A percentile compares a stretch with the other conserved stretches of the same genome.
Evolutionary conservation across 2,888 invertebrate genomes (phyloP).

Genomic region (Idaea dimidiata): DNA sequence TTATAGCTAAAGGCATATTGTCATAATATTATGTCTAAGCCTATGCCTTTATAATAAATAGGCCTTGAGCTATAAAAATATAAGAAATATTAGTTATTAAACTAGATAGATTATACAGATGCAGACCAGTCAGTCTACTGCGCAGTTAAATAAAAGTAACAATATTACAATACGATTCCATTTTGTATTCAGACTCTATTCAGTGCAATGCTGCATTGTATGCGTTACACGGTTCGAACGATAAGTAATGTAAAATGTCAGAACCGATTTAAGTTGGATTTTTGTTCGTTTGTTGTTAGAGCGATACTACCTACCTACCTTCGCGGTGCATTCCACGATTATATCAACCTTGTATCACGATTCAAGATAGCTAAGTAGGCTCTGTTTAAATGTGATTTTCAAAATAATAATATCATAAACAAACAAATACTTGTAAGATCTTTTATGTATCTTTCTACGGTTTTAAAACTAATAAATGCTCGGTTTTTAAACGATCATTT

Average conservation of each 20-base stretch:
- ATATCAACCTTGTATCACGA: not conserved
- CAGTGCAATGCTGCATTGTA: not conserved
- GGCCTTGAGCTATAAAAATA: too few species aligned
- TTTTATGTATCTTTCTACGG: not conserved
- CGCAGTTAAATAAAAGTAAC: too few species aligned
- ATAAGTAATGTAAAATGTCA: not conserved
- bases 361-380: not conserved
- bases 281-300: not conserved
- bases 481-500: constrained; percentile 1
- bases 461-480: not conserved
- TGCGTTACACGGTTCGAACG: not conserved
- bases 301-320: not conserved
- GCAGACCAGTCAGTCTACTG: too few species aligned
- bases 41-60: too few species aligned
- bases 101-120: too few species aligned
- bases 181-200: not conserved
- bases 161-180: not conserved
- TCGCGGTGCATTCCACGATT: not conserved
- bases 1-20: too few species aligned
- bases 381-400: not conserved
- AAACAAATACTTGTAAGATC: not conserved
- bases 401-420: not conserved
- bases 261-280: not conserved
- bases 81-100: too few species aligned
- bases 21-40: too few species aligned